Conservation (phyloP, 2,888 invertebrate genomes). For the Branchipolynoe longqiensis region DNA sequence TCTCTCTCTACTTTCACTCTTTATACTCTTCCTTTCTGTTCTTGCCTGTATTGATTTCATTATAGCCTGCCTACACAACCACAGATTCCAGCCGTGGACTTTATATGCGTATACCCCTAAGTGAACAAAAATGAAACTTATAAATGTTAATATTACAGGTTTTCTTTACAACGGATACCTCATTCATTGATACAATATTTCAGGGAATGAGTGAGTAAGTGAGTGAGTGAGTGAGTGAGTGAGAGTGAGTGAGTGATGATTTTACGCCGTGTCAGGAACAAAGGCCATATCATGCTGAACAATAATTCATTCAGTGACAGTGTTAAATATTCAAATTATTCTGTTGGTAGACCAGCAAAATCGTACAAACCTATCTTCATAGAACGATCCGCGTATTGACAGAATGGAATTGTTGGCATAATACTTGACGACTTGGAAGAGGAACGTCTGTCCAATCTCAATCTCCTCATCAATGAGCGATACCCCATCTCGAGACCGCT, state of each 20-base stretch:
- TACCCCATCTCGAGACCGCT: constrained; percentile 83
- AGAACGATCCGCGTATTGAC: constrained; percentile 68
- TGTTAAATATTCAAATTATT: not conserved
- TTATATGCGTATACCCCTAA: too few species aligned
- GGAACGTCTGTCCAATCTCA: constrained; percentile 85
- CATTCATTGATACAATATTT: not conserved
- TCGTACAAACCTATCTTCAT: constrained; percentile 45
- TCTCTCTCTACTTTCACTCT: too few species aligned
- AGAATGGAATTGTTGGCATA: constrained; percentile 79
- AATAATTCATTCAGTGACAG: not conserved
- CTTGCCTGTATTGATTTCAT: too few species aligned
- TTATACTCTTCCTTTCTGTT: too few species aligned
- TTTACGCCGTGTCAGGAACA: not conserved
- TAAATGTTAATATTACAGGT: too few species aligned
- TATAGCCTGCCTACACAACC: too few species aligned
- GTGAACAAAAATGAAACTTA: too few species aligned
- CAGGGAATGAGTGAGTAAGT: not conserved
- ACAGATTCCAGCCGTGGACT: too few species aligned
- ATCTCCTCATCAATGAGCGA: constrained; percentile 85
- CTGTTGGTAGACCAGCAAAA: not conserved
- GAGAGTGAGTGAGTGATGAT: not conserved
- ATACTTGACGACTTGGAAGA: constrained; percentile 85
- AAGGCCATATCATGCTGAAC: not conserved
- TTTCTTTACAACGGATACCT: too few species aligned
- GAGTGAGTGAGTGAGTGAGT: not conserved